These are phyloP conservation scores for Notiomystis cincta DNA, from an alignment of 2,113 vertebrate species.

Conservation along the genomic window DNA sequence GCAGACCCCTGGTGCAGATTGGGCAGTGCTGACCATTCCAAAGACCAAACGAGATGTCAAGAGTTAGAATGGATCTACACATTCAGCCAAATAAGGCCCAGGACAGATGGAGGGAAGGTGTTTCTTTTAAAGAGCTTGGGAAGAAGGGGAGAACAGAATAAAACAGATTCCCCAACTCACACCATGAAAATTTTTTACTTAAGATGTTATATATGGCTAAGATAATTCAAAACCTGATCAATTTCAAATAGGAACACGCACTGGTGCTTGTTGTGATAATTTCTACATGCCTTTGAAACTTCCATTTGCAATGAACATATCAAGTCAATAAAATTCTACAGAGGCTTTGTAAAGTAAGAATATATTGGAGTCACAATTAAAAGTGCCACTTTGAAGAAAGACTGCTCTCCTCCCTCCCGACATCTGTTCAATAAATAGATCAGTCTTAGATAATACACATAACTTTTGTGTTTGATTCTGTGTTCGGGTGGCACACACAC, in stretches of 20 bases:
- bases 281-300: neutral
- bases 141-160: neutral
- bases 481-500: neutral
- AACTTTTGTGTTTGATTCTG: neutral
- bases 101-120: neutral
- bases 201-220: neutral
- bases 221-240: neutral
- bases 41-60: neutral
- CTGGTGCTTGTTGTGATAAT: neutral
- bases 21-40: neutral
- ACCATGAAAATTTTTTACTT: neutral
- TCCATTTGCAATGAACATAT: neutral
- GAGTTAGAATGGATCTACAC: neutral
- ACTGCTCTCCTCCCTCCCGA: neutral
- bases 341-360: neutral
- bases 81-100: neutral
- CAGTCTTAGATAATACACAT: neutral
- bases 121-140: neutral
- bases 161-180: neutral
- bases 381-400: neutral
- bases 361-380: neutral
- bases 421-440: neutral
- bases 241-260: neutral
- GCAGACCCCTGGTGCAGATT: neutral
- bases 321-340: neutral